Evolutionary conservation across 2,113 vertebrate genomes (phyloP).

Genomic region (Sprattus sprattus): DNA sequence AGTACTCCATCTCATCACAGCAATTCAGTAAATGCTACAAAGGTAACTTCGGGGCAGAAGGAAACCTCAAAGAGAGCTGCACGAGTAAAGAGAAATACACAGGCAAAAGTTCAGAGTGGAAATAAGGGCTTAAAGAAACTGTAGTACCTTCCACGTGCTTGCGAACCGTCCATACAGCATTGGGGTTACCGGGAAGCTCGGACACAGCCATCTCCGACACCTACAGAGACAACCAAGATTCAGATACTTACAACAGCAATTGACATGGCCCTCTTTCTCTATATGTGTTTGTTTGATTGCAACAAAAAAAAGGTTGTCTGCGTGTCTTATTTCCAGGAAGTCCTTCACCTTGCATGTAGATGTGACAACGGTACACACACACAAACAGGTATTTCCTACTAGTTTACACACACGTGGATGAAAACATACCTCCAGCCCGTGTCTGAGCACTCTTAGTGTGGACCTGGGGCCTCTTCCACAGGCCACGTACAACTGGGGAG

Average conservation of each 20-base stretch:
- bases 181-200: slow-evolving; percentile 97
- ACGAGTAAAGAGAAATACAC: no score
- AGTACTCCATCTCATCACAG: no score
- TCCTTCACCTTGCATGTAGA: no score
- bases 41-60: no score
- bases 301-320: neutral
- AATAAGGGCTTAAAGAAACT: neutral
- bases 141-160: slow-evolving; percentile 91
- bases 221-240: slow-evolving; percentile 58
- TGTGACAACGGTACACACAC: no score
- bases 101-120: no score
- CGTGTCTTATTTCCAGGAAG: neutral
- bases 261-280: no score
- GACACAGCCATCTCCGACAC: slow-evolving; percentile 99
- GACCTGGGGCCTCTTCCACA: slow-evolving; percentile 92
- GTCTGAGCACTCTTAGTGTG: slow-evolving; percentile 89
- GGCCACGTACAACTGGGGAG: slow-evolving; percentile 91
- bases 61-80: no score
- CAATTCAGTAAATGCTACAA: no score
- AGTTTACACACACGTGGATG: neutral
- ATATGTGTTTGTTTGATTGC: no score
- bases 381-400: no score
- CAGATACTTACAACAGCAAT: no score
- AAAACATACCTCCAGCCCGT: slow-evolving; percentile 88
- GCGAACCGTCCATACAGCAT: slow-evolving; percentile 97